phyloP scores from a whole-genome alignment of 1,140 invertebrate species.

The Bombus huntii region DNA sequence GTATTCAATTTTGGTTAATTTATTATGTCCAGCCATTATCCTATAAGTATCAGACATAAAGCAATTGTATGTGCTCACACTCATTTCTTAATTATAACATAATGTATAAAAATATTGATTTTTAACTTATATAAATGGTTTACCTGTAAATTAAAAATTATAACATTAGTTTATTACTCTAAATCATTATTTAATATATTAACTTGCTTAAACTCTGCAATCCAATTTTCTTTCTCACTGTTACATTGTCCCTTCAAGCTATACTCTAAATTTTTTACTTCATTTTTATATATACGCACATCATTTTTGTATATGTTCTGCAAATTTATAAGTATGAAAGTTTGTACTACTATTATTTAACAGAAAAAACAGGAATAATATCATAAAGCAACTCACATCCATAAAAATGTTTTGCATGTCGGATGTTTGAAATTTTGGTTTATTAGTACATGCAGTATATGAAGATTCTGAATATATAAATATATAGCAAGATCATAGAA shows the following conservation, averaged over 20 bases:
- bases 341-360: not conserved
- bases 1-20: not conserved
- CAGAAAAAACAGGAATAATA: not conserved
- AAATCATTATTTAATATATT: not conserved
- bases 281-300: not conserved
- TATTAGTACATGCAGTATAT: conserved; percentile 26
- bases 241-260: not conserved
- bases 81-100: not conserved
- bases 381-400: conserved; percentile 34
- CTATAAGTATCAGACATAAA: conserved; percentile 32
- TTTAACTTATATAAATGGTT: not conserved
- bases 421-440: conserved; percentile 16
- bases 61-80: not conserved
- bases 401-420: conserved; percentile 9
- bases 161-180: not conserved
- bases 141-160: conserved; percentile 17
- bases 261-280: not conserved
- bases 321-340: conserved; percentile 4
- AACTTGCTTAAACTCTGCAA: conserved; percentile 33
- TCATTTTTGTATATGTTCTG: not conserved
- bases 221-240: conserved; percentile 8
- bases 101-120: conserved; percentile 6
- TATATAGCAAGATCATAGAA: not conserved
- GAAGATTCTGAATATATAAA: not conserved
- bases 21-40: conserved; percentile 40